Conservation (phyloP, 92 coral and sea anemone genomes). For the Muricea muricata region DNA sequence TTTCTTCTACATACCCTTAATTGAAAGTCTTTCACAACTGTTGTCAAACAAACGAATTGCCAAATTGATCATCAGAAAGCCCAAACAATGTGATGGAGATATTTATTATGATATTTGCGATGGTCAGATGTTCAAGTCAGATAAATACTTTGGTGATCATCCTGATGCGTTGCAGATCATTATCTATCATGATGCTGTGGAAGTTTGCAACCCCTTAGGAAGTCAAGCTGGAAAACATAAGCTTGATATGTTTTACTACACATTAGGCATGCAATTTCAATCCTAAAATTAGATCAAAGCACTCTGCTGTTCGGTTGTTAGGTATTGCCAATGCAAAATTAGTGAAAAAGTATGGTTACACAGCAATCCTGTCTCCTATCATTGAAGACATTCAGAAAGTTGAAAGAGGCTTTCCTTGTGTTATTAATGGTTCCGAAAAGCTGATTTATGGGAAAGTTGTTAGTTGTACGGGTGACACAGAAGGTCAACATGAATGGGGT, state of each 20-base stretch:
- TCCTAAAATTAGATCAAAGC: constrained; percentile 28
- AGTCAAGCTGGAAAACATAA: constrained; percentile 29
- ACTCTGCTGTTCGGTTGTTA: constrained; percentile 19
- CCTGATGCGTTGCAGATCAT: neutral
- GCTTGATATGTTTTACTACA: constrained; percentile 33
- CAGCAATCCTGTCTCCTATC: constrained; percentile 13
- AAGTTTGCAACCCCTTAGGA: constrained; percentile 31
- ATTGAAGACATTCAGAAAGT: neutral
- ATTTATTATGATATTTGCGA: constrained; percentile 25
- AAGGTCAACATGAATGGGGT: constrained; percentile 22
- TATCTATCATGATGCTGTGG: constrained; percentile 20
- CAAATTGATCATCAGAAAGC: neutral
- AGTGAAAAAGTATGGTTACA: constrained; percentile 29
- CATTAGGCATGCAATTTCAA: constrained; percentile 14
- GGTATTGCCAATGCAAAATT: constrained; percentile 35
- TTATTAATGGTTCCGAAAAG: constrained; percentile 12
- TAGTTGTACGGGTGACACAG: constrained; percentile 25
- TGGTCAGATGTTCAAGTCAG: constrained; percentile 1
- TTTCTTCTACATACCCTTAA: constrained; percentile 25
- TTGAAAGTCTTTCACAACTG: constrained; percentile 21
- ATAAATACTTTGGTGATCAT: constrained; percentile 15
- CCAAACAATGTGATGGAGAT: neutral
- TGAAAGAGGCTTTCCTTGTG: neutral
- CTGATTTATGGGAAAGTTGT: neutral
- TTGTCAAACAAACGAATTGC: constrained; percentile 19